phyloP scores from a whole-genome alignment of 2,888 invertebrate species.

The Callinectes sapidus region DNA sequence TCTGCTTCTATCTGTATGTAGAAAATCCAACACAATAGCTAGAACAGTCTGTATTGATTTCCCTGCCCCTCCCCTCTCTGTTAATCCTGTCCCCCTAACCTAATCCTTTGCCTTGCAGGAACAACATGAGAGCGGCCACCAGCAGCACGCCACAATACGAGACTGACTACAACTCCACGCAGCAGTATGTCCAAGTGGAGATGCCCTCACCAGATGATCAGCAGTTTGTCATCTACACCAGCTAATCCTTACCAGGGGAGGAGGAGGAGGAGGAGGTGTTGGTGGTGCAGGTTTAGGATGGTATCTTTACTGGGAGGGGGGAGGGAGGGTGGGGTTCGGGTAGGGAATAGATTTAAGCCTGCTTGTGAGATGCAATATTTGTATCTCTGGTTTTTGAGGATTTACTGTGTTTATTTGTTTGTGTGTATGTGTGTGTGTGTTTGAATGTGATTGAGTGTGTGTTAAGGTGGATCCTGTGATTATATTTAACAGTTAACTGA shows the following conservation, averaged over 20 bases:
- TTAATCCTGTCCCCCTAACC: not conserved
- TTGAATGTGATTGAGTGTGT: not conserved
- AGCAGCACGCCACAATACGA: constrained; percentile 71
- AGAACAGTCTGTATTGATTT: not conserved
- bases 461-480: not conserved
- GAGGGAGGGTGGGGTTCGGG: not conserved
- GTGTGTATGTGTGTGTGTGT: not conserved
- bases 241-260: constrained; percentile 45
- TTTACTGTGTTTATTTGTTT: not conserved
- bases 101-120: constrained; percentile 55
- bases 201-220: constrained; percentile 73
- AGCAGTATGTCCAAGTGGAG: constrained; percentile 72
- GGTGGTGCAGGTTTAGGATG: not conserved
- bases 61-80: not conserved
- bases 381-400: constrained; percentile 7
- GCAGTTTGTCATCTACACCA: constrained; percentile 72
- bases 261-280: not conserved
- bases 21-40: no score
- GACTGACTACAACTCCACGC: constrained; percentile 69
- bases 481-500: no score
- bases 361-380: constrained; percentile 5
- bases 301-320: constrained; percentile 8
- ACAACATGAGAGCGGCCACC: constrained; percentile 72
- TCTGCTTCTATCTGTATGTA: no score
- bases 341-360: not conserved